Base-by-base conservation (phyloP, 53 echinoderm and acorn worm genomes). In the Crossaster papposus region DNA sequence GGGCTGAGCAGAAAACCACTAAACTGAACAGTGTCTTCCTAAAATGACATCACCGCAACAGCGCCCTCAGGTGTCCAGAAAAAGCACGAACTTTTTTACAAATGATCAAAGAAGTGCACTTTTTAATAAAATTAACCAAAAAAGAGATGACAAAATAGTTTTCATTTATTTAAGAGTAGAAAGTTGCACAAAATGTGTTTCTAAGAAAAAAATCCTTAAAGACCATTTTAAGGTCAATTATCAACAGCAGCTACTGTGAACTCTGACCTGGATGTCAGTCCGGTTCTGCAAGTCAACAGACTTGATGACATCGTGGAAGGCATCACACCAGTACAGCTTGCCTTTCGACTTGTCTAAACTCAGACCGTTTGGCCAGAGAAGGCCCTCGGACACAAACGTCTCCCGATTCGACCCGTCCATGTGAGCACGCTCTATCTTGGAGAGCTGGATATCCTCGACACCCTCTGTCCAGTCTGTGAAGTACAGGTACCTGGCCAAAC, bases 401-500 rank as follows among this genome's bases (percentile, higher is more conserved):
- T 71, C 58, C 12, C 96, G 70, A 20, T 93, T 85, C 1, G 81
- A 74, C 18, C 98, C 98, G 79, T 97, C 94, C 93, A 97, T 93
- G 78, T 84, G 38, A 26, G 95, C 91, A 0, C 89, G 38, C 79
- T 92, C 93, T 62, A 97, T 95, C 75, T 94, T 94, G 36, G 94
- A 95, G 20, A 30, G 24, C 12, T 89, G 74, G 15, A 31, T 36
- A 18, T 80, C 85, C 30, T 93, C 82, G 4, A 79, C 54, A 54
- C 83, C 93, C 72, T 97, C 95, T 1, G 98, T 93, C 98, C 98
- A 97, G 80, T 97, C 98, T 0, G 92, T 91, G 92, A 94, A 95
- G 80, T 95, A 97, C 93, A 97, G 92, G 85, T 90, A 92, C 38
- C 98, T 97, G 81, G 62, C 2, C 28, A 68, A 68, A 4, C 68